Base-by-base conservation (phyloP, 2,888 invertebrate species). In the Stenotaenia linearis region DNA sequence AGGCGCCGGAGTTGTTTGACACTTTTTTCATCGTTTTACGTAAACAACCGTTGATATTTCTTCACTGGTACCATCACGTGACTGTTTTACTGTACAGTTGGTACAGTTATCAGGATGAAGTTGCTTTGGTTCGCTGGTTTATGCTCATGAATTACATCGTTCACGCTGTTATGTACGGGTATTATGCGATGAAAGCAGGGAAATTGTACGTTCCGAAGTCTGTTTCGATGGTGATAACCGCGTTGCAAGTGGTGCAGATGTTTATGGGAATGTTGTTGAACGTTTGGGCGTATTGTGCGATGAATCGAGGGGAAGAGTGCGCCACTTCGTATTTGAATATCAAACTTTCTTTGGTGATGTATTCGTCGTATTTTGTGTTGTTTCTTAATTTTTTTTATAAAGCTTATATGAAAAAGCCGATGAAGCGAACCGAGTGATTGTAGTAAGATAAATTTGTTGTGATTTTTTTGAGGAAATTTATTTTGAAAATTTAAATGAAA, bases 1-100 rank as follows among this genome's bases (percentile, higher is more conserved):
- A 99, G 88, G 90, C 97, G 80, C 96, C 97, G 0, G 98, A 99
- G 88, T 90, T 98, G 76, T 97, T 96, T 7, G 97, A 97, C 88
- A 97, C 97, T 61, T 91, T 97, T 83, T 97, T 97, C 89, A 93
- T 97, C 82, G 85, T 88, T 21, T 89, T 97, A 80, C 91, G 97
- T 81, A 97, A 97, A 88, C 96, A 96, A 86, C 95, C 95, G 0
- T 89, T 97, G 78, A 95, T 96, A 86, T 97, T 97, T 89, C 90
- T 97, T 79, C 95, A 97, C 87, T 97, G 97, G 97, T 87, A 87
- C 80, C 87, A 87, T 82, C 87, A 87, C 82, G 85, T 86, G 4
- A 86, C 86, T 12, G 87, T 87, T 3, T 83, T 87, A 32, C 82
- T 86, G 28, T 87, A 86, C 82, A 83, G 84, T 21, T 87, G 87